A percentile compares a stretch with the other conserved stretches of the same genome.
phyloP scores from a whole-genome alignment of 2,113 vertebrate genomes.

The Nothoprocta perdicaria region DNA sequence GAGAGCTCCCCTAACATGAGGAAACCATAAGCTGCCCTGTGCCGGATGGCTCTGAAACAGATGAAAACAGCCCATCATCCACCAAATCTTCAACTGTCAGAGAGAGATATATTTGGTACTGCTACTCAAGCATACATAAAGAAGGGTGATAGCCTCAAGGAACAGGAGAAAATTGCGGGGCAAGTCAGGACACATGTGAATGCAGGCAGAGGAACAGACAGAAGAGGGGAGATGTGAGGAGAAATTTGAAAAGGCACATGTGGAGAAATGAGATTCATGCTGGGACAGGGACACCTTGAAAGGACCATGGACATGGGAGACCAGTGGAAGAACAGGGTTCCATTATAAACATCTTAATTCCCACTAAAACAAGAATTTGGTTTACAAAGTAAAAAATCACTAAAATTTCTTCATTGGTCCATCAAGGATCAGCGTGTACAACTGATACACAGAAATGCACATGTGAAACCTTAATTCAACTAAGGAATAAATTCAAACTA shows the following conservation, averaged over 20 bases:
- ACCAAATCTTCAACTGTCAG: too few species aligned
- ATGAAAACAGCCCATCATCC: too few species aligned
- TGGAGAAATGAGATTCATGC: not conserved
- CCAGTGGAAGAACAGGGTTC: not conserved
- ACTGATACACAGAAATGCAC: accelerated
- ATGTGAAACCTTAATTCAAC: not conserved
- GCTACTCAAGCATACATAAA: too few species aligned
- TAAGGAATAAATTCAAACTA: conserved; percentile 4
- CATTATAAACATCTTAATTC: not conserved
- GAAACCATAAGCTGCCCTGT: too few species aligned
- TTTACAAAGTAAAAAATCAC: not conserved
- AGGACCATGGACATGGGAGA: not conserved
- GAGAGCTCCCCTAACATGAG: too few species aligned
- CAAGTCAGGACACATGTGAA: too few species aligned
- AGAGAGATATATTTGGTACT: too few species aligned
- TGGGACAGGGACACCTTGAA: too few species aligned
- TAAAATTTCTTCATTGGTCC: not conserved
- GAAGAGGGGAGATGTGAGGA: not conserved
- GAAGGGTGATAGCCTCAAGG: too few species aligned
- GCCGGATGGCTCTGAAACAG: too few species aligned
- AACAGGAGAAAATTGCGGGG: too few species aligned
- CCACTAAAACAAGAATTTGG: not conserved
- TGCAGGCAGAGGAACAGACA: not conserved
- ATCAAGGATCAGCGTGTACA: not conserved
- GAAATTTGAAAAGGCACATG: not conserved